phyloP scores from a whole-genome alignment of 2,888 invertebrate genomes.

The Eupithecia vulgata region DNA sequence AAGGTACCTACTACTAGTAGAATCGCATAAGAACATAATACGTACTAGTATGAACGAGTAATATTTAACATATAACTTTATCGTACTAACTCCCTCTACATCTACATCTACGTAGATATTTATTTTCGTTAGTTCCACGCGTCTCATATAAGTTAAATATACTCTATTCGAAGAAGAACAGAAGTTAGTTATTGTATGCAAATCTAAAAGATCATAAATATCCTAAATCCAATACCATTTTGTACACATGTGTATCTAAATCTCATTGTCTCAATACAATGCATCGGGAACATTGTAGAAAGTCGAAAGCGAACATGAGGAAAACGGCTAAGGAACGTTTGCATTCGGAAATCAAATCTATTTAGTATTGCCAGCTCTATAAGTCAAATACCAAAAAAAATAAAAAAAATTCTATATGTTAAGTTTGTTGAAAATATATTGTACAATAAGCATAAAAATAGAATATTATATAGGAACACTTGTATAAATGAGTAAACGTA shows the following conservation, averaged over 20 bases:
- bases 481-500: background rate
- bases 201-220: conserved; percentile 11
- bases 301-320: conserved; percentile 38
- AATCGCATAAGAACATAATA: too few relatives aligned
- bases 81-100: too few relatives aligned
- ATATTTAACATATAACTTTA: too few relatives aligned
- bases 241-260: conserved; percentile 26
- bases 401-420: too few relatives aligned
- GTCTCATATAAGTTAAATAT: background rate
- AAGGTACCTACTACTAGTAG: too few relatives aligned
- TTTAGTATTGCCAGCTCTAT: conserved; percentile 28
- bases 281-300: conserved; percentile 39
- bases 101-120: too few relatives aligned
- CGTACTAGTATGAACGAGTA: too few relatives aligned
- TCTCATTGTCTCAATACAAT: conserved; percentile 31
- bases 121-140: background rate
- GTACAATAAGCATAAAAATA: too few relatives aligned
- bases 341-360: conserved; percentile 40
- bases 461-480: background rate
- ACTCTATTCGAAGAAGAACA: background rate
- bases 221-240: conserved; percentile 28
- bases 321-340: conserved; percentile 32
- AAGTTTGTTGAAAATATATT: too few relatives aligned
- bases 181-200: conserved; percentile 19
- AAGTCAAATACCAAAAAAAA: background rate